These are phyloP conservation scores for Merodon equestris DNA, from an alignment of 2,888 invertebrate genomes.

Conservation along the genomic window DNA sequence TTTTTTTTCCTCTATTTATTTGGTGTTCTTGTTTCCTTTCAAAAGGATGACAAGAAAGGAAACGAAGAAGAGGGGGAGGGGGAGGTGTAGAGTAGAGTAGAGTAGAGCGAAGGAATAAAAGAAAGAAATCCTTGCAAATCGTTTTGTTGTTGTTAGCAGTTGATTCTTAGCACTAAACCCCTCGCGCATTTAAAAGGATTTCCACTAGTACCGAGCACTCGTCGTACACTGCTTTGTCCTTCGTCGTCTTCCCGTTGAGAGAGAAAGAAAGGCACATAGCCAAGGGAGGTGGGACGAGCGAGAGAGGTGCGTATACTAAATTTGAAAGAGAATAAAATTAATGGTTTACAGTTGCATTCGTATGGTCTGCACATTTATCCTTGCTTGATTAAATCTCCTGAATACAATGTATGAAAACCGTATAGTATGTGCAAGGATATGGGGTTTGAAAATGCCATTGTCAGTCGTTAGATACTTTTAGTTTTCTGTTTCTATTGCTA, in stretches of 20 bases:
- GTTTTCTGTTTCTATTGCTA: no score
- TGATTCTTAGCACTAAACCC: slow-evolving; percentile 34
- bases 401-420: slow-evolving; percentile 33
- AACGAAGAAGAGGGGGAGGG: no score
- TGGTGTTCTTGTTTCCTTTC: not conserved
- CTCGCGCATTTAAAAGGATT: slow-evolving; percentile 32
- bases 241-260: slow-evolving; percentile 21
- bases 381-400: slow-evolving; percentile 64
- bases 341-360: slow-evolving; percentile 66
- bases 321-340: slow-evolving; percentile 61
- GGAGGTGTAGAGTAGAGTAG: no score
- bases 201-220: slow-evolving; percentile 13
- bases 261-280: no score
- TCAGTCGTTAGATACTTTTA: slow-evolving; percentile 40
- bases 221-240: not conserved
- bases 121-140: slow-evolving; percentile 49
- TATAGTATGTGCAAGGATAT: slow-evolving; percentile 3
- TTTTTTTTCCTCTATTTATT: slow-evolving; percentile 1
- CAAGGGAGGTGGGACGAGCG: no score
- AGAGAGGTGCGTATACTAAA: slow-evolving; percentile 45
- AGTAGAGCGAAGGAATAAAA: no score
- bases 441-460: slow-evolving; percentile 46
- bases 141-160: slow-evolving; percentile 51
- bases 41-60: slow-evolving; percentile 3
- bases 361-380: slow-evolving; percentile 54